Evolutionary conservation across 1,140 invertebrate genomes (phyloP), one percentile per base, ranked within the genome.

Genomic region (Pygmarrhopalites habei): DNA sequence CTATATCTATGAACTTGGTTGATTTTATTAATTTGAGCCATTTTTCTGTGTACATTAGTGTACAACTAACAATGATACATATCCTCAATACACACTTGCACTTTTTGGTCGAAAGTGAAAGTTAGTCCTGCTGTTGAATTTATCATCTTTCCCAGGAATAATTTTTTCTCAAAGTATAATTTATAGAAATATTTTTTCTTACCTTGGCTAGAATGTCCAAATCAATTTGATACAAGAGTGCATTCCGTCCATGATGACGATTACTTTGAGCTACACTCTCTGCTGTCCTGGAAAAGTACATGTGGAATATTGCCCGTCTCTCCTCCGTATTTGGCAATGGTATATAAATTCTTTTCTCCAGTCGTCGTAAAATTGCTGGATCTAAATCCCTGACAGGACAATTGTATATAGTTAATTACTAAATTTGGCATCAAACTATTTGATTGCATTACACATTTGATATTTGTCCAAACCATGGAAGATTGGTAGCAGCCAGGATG

Each of bases 281-380:
- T 77, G 75, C 76, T 73, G 72, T 73, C 72, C 69, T 68, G 29
- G 78, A 76, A 39, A 83, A 73, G 82, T 79, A 74, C 41, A 81
- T 78, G 58, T 78, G 72, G 60, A 94, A 86, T 69, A 95, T 83
- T 58, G 81, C 75, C 25, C 77, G 72, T 7, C 91, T 78, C 12
- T 85, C 83, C 29, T 81, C 75, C 19, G 71, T 72, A 58, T 84
- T 81, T 1, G 92, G 92, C 57, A 93, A 74, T 35, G 85, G 83
- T 2, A 95, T 85, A 26, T 89, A 77, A 61, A 96, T 86, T 59
- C 88, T 80, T 75, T 95, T 95, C 72, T 96, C 93, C 49, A 96
- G 81, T 55, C 93, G 80, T 52, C 93, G 77, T 39, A 96, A 74
- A 72, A 96, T 85, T 0, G 93, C 92, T 66, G 85, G 78, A 75